Evolutionary conservation across 1,140 invertebrate species (phyloP).

Genomic region (Drosophila ohnishii): DNA sequence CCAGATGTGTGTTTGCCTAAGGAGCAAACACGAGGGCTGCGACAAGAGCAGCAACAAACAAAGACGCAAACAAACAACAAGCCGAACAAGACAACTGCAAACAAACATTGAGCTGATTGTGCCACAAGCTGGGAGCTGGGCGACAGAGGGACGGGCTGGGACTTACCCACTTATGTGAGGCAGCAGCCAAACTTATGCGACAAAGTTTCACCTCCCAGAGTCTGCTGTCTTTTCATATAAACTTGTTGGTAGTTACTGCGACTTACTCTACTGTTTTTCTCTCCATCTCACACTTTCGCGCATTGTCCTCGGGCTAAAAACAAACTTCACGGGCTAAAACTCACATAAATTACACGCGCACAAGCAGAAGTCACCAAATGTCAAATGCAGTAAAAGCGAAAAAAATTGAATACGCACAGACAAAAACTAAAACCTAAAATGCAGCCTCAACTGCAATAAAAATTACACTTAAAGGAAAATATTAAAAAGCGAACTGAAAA

Average conservation of each 20-base stretch:
- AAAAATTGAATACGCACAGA: constrained; percentile 34
- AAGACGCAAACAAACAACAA: constrained; percentile 41
- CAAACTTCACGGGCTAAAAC: constrained; percentile 67
- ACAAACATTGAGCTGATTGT: constrained; percentile 66
- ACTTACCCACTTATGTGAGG: constrained; percentile 69
- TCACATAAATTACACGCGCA: constrained; percentile 76
- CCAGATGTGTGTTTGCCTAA: constrained; percentile 25
- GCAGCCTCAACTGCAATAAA: constrained; percentile 41
- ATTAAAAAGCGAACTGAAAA: background rate
- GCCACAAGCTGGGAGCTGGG: constrained; percentile 26
- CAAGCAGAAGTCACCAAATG: constrained; percentile 76
- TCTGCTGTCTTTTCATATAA: constrained; percentile 71
- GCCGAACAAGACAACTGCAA: constrained; percentile 59
- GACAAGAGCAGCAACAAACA: constrained; percentile 42
- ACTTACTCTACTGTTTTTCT: constrained; percentile 26
- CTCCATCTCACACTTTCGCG: constrained; percentile 14
- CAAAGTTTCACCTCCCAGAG: constrained; percentile 51
- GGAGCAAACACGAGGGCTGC: constrained; percentile 45
- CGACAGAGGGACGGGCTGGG: constrained; percentile 8
- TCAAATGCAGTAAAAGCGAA: constrained; percentile 69
- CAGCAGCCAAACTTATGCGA: constrained; percentile 68
- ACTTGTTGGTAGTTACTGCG: constrained; percentile 63
- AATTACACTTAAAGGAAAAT: background rate
- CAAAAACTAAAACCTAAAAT: constrained; percentile 56
- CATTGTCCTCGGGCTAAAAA: constrained; percentile 53